A percentile compares a stretch with the other conserved stretches of the same genome.
Evolutionary conservation across 2,113 vertebrate genomes (phyloP).

Genomic region (Empidonax alnorum): DNA sequence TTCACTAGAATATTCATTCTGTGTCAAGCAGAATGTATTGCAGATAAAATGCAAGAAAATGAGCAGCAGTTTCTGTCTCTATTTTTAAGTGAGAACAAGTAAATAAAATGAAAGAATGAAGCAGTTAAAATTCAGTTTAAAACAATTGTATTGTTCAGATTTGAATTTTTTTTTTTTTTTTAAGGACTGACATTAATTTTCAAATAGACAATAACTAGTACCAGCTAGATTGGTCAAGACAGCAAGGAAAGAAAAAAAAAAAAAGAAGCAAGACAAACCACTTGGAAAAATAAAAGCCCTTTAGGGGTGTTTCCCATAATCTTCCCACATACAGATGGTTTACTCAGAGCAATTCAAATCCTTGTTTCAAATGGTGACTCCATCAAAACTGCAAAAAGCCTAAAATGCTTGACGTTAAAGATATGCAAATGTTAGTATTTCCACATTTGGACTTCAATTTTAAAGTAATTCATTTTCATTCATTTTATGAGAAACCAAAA

Average conservation of each 20-base stretch:
- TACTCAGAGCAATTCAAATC: background rate
- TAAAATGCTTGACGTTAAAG: background rate
- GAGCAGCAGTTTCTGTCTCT: background rate
- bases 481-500: background rate
- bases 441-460: background rate
- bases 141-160: background rate
- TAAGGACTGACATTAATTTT: background rate
- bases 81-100: background rate
- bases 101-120: background rate
- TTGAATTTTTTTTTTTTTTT: background rate
- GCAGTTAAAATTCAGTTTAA: background rate
- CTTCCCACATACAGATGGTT: background rate
- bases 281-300: constrained; percentile 13
- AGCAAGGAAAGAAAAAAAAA: background rate
- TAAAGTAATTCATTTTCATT: background rate
- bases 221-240: constrained; percentile 22
- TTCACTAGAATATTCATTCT: background rate
- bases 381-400: background rate
- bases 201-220: constrained; percentile 17
- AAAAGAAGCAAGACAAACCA: background rate
- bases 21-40: background rate
- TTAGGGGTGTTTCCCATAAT: constrained; percentile 14
- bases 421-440: background rate
- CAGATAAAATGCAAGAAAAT: background rate
- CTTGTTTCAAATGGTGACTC: background rate